A percentile compares a stretch with the other conserved stretches of the same genome.
Conservation (phyloP, 2,113 vertebrate species). For the Gnathonemus echidnorhynchus region DNA sequence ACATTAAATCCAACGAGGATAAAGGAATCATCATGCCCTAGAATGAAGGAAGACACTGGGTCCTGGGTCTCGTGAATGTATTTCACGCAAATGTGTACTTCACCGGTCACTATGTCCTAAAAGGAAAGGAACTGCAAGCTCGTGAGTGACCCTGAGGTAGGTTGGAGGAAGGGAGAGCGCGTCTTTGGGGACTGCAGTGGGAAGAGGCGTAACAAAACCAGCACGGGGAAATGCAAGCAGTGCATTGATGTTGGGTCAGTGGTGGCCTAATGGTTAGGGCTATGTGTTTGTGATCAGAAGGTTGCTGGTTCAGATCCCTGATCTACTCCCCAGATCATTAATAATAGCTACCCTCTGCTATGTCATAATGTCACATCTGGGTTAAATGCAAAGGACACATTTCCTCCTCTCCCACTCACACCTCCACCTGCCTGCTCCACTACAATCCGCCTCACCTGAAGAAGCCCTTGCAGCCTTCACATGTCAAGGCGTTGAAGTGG, state of each 20-base stretch:
- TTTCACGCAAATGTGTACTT: background rate
- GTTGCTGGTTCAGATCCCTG: background rate
- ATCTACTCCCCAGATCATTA: background rate
- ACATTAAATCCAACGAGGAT: background rate
- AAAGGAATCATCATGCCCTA: background rate
- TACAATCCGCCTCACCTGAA: constrained; percentile 52
- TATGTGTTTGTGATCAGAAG: background rate
- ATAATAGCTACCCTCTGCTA: background rate
- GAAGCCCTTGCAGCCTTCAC: constrained; percentile 69
- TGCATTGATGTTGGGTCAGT: background rate
- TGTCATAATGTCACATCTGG: background rate
- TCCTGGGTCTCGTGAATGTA: background rate
- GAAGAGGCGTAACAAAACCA: background rate
- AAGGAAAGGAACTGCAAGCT: background rate
- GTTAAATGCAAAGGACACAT: background rate
- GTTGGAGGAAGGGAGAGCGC: background rate
- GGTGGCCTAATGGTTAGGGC: background rate
- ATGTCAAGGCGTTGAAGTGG: constrained; percentile 67
- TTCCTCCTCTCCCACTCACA: background rate
- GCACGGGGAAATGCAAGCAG: background rate
- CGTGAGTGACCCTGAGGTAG: background rate
- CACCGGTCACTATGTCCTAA: background rate
- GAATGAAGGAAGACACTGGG: background rate
- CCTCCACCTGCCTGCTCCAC: background rate
- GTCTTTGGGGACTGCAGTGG: background rate